Evolutionary conservation across 2,797 vertebrate species (phyloP).

Genomic region (Gambelia wislizenii): DNA sequence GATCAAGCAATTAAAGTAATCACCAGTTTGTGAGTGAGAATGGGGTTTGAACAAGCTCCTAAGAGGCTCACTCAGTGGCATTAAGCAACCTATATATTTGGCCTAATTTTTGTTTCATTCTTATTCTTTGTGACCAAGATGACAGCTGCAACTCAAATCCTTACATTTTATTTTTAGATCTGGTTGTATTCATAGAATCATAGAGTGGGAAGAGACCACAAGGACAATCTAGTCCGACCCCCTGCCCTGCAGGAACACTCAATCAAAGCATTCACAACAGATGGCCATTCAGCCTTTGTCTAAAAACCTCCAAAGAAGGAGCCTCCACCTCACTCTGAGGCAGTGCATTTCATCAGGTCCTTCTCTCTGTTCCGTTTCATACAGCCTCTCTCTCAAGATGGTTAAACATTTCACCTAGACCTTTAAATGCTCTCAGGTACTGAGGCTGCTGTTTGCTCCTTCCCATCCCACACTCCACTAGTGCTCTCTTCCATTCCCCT

Average conservation of each 20-base stretch:
- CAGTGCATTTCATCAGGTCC: no score
- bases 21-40: not conserved
- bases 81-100: not conserved
- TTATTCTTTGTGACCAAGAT: not conserved
- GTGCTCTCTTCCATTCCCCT: not conserved
- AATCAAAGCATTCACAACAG: no score
- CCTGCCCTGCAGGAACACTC: no score
- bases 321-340: no score
- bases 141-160: not conserved
- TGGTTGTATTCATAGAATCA: not conserved
- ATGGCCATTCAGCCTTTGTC: no score
- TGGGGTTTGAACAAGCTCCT: not conserved
- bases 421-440: not conserved
- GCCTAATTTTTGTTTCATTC: not conserved
- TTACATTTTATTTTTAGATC: not conserved
- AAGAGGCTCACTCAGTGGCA: not conserved
- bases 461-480: not conserved
- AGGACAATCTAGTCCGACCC: no score
- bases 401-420: not conserved
- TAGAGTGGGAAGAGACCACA: no score
- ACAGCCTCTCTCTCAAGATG: not conserved
- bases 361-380: not conserved
- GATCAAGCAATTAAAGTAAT: not conserved
- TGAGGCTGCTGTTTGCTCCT: not conserved
- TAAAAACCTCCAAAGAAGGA: no score